Percentiles rank a stretch among this genome's conserved stretches.
phyloP scores from a whole-genome alignment of 1,140 invertebrate genomes.

The Andrena cerasifolii region DNA sequence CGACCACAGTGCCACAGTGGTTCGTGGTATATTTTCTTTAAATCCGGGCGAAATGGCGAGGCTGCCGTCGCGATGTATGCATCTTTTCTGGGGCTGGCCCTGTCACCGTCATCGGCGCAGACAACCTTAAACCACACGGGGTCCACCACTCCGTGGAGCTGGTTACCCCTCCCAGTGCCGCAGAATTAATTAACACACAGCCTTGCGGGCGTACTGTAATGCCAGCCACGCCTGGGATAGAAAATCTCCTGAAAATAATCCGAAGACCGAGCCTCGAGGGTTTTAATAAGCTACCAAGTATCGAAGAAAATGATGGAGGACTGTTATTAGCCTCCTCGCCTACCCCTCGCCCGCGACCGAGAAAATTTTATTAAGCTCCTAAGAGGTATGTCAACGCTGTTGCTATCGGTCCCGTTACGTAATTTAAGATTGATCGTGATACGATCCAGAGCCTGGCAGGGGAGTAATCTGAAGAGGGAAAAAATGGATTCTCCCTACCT shows the following conservation, averaged over 20 bases:
- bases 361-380: constrained; percentile 48
- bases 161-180: constrained; percentile 39
- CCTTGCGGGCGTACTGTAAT: constrained; percentile 52
- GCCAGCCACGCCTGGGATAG: not conserved
- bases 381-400: constrained; percentile 40
- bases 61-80: constrained; percentile 26
- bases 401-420: constrained; percentile 21
- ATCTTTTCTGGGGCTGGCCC: not conserved
- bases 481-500: constrained; percentile 8
- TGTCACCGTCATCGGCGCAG: constrained; percentile 29
- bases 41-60: not conserved
- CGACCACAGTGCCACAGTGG: not conserved
- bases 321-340: constrained; percentile 28
- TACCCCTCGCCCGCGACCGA: not conserved
- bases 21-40: not conserved
- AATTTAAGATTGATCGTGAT: constrained; percentile 44
- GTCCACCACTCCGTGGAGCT: constrained; percentile 36
- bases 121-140: constrained; percentile 36
- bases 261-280: constrained; percentile 45
- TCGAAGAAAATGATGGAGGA: constrained; percentile 42
- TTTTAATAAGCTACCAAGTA: constrained; percentile 49
- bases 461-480: constrained; percentile 11
- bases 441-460: not conserved
- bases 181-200: constrained; percentile 66
- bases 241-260: constrained; percentile 54